Evolutionary conservation across 2,113 vertebrate species (phyloP).

Genomic region (Megaptera novaeangliae): DNA sequence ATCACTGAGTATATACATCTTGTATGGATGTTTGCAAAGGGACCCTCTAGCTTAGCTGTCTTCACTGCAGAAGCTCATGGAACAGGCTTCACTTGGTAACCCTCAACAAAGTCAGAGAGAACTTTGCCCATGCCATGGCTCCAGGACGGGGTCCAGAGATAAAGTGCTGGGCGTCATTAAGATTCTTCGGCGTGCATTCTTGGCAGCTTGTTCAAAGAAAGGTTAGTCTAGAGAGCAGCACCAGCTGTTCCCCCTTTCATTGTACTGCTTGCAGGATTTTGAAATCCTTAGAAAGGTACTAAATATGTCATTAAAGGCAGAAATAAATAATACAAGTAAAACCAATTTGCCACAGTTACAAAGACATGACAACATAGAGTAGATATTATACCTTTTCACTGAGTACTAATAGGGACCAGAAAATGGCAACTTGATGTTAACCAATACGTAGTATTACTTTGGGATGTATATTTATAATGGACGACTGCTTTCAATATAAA

Average conservation of each 20-base stretch:
- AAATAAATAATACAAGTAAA: constrained; percentile 46
- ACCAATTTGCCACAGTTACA: neutral
- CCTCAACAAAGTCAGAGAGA: constrained; percentile 62
- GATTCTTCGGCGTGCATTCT: constrained; percentile 59
- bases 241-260: constrained; percentile 48
- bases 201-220: constrained; percentile 71
- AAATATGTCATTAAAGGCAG: constrained; percentile 49
- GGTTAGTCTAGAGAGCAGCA: constrained; percentile 46
- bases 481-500: neutral
- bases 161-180: constrained; percentile 46
- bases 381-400: neutral
- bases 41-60: neutral
- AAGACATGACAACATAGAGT: neutral
- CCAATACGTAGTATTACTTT: neutral
- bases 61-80: neutral
- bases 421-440: neutral
- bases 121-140: constrained; percentile 13
- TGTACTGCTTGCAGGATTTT: constrained; percentile 35
- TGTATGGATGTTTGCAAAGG: neutral
- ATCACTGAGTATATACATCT: neutral
- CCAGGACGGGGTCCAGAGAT: constrained; percentile 20
- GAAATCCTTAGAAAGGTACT: constrained; percentile 62
- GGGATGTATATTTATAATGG: neutral
- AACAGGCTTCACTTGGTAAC: constrained; percentile 17
- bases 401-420: neutral